These are phyloP conservation scores for Sebastes schlegelii DNA, from an alignment of 2,113 vertebrate species.

Conservation along the genomic window DNA sequence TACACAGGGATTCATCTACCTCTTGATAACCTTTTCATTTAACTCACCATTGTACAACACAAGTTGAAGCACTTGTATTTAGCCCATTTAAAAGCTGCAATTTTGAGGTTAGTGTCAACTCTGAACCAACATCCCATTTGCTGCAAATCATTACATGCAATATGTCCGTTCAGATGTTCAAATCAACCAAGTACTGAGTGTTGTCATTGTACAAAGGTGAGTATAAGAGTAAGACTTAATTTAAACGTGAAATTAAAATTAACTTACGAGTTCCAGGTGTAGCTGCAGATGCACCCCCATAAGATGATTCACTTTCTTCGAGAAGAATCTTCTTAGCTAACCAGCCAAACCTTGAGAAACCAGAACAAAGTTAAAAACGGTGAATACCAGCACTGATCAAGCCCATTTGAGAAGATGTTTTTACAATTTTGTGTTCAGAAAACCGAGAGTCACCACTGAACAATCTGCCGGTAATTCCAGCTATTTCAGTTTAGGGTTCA, in stretches of 20 bases:
- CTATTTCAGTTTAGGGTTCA: constrained; percentile 51
- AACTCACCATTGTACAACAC: neutral
- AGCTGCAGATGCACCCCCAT: rapidly evolving
- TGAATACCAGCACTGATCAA: neutral
- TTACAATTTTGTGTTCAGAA: constrained; percentile 78
- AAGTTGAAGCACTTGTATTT: neutral
- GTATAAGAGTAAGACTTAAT: neutral
- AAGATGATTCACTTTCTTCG: neutral
- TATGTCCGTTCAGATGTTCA: neutral
- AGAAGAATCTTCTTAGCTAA: neutral
- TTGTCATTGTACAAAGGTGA: neutral
- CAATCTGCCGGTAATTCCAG: constrained; percentile 95
- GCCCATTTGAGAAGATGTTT: neutral
- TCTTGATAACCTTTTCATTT: neutral
- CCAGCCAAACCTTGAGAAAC: neutral
- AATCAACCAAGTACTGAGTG: neutral
- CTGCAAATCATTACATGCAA: neutral
- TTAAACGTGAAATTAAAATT: neutral
- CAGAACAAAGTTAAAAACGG: neutral
- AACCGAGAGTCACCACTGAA: constrained; percentile 86
- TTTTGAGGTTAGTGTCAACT: neutral
- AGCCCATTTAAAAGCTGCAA: neutral
- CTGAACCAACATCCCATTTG: neutral
- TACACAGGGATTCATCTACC: neutral
- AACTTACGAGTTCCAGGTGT: constrained; percentile 6